Conservation (phyloP, 2,113 vertebrate genomes). For the Podarcis muralis region DNA sequence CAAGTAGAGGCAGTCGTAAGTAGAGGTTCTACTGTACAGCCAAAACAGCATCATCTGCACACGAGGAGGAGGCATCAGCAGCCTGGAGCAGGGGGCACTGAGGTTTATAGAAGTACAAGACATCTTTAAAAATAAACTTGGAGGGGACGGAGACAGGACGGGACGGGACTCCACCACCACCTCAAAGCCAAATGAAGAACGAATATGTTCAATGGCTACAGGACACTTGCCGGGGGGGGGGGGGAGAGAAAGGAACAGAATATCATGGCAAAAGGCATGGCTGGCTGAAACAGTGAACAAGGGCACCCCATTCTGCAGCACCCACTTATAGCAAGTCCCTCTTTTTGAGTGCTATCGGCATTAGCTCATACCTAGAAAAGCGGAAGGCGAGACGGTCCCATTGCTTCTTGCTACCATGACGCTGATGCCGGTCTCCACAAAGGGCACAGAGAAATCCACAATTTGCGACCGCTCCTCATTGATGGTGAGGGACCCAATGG, state of each 20-base stretch:
- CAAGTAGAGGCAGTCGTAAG: no score
- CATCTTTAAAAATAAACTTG: background rate
- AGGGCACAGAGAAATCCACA: conserved; percentile 97
- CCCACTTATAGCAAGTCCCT: background rate
- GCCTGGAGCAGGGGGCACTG: background rate
- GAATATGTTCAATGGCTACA: background rate
- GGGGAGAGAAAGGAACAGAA: background rate
- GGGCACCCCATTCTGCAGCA: background rate
- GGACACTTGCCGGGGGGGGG: background rate
- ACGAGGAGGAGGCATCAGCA: background rate
- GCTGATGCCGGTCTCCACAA: conserved; percentile 97
- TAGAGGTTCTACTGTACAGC: no score
- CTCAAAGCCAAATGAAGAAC: no score
- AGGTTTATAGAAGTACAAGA: background rate
- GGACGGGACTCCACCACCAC: no score
- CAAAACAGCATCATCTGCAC: background rate
- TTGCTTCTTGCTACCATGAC: conserved; percentile 98
- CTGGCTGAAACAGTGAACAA: background rate
- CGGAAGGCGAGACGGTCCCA: conserved; percentile 93
- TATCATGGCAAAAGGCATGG: background rate
- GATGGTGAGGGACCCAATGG: conserved; percentile 97
- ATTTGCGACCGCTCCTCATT: conserved; percentile 97
- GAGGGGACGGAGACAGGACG: no score
- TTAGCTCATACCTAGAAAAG: conserved; percentile 89
- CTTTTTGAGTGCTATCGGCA: background rate